A percentile compares a stretch with the other conserved stretches of the same genome.
Evolutionary conservation across 1,140 invertebrate genomes (phyloP).

Genomic region (Trypoxylus dichotomus): DNA sequence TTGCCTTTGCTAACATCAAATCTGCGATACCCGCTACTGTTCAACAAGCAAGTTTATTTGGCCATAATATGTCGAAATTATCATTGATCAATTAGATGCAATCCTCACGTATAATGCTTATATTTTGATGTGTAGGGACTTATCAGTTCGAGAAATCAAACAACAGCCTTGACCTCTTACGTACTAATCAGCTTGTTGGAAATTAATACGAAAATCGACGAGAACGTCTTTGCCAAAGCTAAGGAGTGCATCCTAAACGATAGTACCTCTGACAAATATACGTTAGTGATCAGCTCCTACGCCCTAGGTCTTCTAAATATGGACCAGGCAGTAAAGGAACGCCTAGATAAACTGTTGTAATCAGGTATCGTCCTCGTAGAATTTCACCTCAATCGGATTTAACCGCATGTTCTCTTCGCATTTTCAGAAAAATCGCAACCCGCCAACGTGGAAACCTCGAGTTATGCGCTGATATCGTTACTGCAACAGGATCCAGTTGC

Average conservation of each 20-base stretch:
- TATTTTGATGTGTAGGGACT: slow-evolving; percentile 54
- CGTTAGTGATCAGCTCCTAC: slow-evolving; percentile 61
- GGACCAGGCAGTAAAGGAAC: slow-evolving; percentile 42
- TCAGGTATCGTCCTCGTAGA: slow-evolving; percentile 44
- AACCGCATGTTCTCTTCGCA: too few species aligned
- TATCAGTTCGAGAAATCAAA: slow-evolving; percentile 61
- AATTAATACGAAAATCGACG: slow-evolving; percentile 55
- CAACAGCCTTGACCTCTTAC: slow-evolving; percentile 63
- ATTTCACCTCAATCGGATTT: background rate
- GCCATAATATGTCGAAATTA: too few species aligned
- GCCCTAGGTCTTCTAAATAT: slow-evolving; percentile 61
- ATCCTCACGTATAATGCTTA: background rate
- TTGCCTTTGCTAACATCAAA: too few species aligned
- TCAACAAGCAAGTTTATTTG: too few species aligned
- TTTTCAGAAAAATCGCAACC: slow-evolving; percentile 27
- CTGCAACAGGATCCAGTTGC: slow-evolving; percentile 59
- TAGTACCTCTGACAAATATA: slow-evolving; percentile 55
- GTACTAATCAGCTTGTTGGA: slow-evolving; percentile 65
- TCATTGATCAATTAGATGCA: slow-evolving; percentile 1
- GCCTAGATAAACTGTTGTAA: slow-evolving; percentile 42
- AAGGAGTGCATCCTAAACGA: slow-evolving; percentile 58
- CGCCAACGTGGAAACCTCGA: slow-evolving; percentile 66
- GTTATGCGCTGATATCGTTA: slow-evolving; percentile 66
- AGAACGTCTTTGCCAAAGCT: slow-evolving; percentile 56
- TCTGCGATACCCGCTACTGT: too few species aligned